Evolutionary conservation across 2,797 vertebrate genomes (phyloP), one percentile per base, ranked within the genome.

Genomic region (Lindbergichthys nudifrons): DNA sequence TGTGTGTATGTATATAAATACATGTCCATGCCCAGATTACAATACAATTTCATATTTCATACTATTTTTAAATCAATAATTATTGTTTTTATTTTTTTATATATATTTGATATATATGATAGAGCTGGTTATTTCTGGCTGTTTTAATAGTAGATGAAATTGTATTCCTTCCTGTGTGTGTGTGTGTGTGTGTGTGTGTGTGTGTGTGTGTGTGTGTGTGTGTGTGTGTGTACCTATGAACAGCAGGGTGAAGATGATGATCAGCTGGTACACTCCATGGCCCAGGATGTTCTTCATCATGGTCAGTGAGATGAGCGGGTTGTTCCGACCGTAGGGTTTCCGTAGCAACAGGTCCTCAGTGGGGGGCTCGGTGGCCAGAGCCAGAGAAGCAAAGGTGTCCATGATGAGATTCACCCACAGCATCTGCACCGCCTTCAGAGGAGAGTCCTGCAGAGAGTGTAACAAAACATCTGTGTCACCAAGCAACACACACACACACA

Each of bases 211-310:
- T 19, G 15, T 51, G 4, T 45, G 3, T 19, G 9, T 48, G 16
- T 6, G 10, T 39, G 42, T 53, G 42, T 23, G 47, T 52, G n/a
- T 39, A 97, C 97, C 97, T 15, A 94, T 93, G 62, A 98, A 98
- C 48, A 98, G 93, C 80, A 98, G 90, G 2, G 95, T 97, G 90
- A 98, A 97, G 90, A 98, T 97, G 90, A 97, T 95, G 83, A 95
- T 85, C 65, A 98, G 96, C 91, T 98, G 97, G 92, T 98, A 98
- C 60, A 95, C 94, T 0, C 96, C 96, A 3, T 98, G 97, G 18
- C 97, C 97, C 67, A 97, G 87, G 77, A 98, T 97, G 79, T 97
- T 98, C 90, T 97, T 97, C 95, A 97, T 96, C 97, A 98, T 98
- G 87, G 97, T 97, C 74, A 96, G 95, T 0, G 97, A 97, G 89